phyloP scores from a whole-genome alignment of 1,140 invertebrate genomes.

The Ostrea denselamellosa region DNA sequence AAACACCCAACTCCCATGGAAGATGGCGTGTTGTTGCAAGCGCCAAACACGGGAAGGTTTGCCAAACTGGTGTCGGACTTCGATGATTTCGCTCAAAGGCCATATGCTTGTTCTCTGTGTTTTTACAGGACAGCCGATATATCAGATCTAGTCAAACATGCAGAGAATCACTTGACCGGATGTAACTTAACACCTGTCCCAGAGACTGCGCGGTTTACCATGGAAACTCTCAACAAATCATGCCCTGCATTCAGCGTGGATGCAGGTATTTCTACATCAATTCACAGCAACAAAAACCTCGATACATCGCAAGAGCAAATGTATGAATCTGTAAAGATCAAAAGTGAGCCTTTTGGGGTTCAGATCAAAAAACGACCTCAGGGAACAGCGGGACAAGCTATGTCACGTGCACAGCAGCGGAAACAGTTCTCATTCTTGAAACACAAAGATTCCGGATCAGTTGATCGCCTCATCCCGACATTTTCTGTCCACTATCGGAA shows the following conservation, averaged over 20 bases:
- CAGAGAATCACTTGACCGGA: slow-evolving; percentile 65
- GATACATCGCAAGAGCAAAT: not conserved
- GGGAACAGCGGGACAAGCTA: not conserved
- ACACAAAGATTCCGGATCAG: not conserved
- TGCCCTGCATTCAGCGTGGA: not conserved
- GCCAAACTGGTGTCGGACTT: slow-evolving; percentile 65
- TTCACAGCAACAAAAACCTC: not conserved
- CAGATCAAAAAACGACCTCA: not conserved
- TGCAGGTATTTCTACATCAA: not conserved
- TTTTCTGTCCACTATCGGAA: slow-evolving; percentile 60
- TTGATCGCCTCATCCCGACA: slow-evolving; percentile 53
- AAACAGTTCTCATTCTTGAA: slow-evolving; percentile 29
- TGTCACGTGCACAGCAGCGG: not conserved
- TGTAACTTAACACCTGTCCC: slow-evolving; percentile 52
- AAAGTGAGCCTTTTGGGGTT: not conserved
- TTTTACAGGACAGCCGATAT: slow-evolving; percentile 60
- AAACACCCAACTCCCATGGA: slow-evolving; percentile 11
- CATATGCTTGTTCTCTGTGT: slow-evolving; percentile 67
- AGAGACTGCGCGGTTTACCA: slow-evolving; percentile 55
- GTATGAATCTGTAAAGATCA: not conserved
- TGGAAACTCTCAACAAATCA: slow-evolving; percentile 23
- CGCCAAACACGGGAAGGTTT: slow-evolving; percentile 58
- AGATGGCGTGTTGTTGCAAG: slow-evolving; percentile 42
- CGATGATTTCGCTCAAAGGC: slow-evolving; percentile 62
- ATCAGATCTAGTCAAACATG: slow-evolving; percentile 53